Evolutionary conservation across 2,888 invertebrate genomes (phyloP).

Genomic region (Boloria selene): DNA sequence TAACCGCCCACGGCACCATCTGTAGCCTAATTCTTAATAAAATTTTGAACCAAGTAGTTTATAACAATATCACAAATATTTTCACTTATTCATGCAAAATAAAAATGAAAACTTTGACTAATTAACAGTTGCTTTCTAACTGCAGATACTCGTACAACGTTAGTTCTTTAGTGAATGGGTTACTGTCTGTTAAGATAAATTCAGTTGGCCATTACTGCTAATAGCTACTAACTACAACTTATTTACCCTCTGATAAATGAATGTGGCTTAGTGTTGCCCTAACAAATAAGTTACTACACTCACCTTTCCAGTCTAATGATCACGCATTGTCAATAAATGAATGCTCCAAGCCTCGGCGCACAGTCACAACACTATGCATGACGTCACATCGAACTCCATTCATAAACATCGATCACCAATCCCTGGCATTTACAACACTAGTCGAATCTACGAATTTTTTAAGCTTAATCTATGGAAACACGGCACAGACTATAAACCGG

Average conservation of each 20-base stretch:
- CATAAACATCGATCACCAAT: slow-evolving; percentile 67
- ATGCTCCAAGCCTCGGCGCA: slow-evolving; percentile 58
- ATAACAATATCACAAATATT: neutral
- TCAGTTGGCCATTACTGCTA: slow-evolving; percentile 21
- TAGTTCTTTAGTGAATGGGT: slow-evolving; percentile 18
- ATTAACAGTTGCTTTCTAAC: slow-evolving; percentile 13
- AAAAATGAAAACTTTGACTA: neutral
- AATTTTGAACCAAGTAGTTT: neutral
- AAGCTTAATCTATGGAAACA: slow-evolving; percentile 40
- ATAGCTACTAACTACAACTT: slow-evolving; percentile 24
- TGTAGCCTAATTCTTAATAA: slow-evolving; percentile 16
- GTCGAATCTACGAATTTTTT: slow-evolving; percentile 28
- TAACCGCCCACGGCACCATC: slow-evolving; percentile 24
- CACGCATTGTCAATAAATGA: slow-evolving; percentile 75
- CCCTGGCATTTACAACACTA: slow-evolving; percentile 46
- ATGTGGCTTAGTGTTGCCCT: slow-evolving; percentile 52
- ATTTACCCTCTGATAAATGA: slow-evolving; percentile 38
- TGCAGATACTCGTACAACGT: slow-evolving; percentile 11
- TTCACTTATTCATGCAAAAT: neutral
- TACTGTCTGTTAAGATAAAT: slow-evolving; percentile 14
- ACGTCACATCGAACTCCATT: slow-evolving; percentile 80
- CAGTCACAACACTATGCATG: slow-evolving; percentile 78
- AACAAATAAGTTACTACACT: slow-evolving; percentile 64
- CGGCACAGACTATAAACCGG: slow-evolving; percentile 40
- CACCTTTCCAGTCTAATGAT: slow-evolving; percentile 78